These are phyloP conservation scores for Cryptomyrus ogoouensis DNA, from an alignment of 2,113 vertebrate species.

Conservation along the genomic window DNA sequence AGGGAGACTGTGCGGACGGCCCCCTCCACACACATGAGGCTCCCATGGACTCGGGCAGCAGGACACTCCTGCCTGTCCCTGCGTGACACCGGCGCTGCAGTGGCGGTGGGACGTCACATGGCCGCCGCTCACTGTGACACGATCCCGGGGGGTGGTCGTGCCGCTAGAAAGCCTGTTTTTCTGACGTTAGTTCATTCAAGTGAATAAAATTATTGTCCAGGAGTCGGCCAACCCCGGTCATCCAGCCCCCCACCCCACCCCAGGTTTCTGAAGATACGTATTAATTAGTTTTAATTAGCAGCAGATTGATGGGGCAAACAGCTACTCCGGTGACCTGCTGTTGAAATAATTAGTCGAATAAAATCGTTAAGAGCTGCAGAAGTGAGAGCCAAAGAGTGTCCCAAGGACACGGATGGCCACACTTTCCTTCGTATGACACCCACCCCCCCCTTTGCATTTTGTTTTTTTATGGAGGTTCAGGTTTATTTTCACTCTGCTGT, in stretches of 20 bases:
- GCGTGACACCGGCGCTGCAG: background rate
- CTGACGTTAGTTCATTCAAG: background rate
- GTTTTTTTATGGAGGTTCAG: background rate
- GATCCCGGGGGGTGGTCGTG: background rate
- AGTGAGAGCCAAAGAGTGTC: background rate
- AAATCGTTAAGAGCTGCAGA: background rate
- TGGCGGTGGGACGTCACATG: background rate
- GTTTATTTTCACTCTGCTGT: background rate
- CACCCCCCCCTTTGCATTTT: background rate
- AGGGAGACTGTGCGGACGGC: background rate
- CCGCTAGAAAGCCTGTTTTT: background rate
- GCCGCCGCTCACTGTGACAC: background rate
- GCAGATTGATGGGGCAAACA: background rate
- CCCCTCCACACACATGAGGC: background rate
- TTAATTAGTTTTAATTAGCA: conserved; percentile 1
- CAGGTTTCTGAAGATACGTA: background rate
- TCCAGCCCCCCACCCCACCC: background rate
- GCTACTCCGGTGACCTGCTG: background rate
- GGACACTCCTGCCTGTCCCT: background rate
- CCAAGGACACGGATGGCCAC: background rate
- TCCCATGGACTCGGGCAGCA: background rate
- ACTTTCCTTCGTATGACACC: background rate
- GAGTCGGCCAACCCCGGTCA: background rate
- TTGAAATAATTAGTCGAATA: background rate
- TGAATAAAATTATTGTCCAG: conserved; percentile 2